A percentile compares a stretch with the other conserved stretches of the same genome.
These are phyloP conservation scores for Nephrotoma appendiculata DNA, from an alignment of 2,888 invertebrate genomes.

Conservation along the genomic window DNA sequence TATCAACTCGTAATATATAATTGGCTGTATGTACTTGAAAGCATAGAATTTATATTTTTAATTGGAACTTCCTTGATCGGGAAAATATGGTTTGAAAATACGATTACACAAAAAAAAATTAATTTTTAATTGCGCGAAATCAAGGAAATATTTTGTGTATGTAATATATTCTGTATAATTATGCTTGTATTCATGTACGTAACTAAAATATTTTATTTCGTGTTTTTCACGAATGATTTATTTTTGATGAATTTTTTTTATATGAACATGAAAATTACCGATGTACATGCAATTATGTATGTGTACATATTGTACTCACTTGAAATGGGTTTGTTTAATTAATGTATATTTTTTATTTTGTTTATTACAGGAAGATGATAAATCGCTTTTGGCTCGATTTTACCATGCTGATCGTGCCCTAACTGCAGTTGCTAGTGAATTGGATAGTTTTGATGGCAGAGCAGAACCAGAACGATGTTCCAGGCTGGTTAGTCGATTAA, in stretches of 20 bases:
- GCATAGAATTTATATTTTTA: not conserved
- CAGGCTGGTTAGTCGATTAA: conserved; percentile 81
- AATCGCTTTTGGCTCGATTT: conserved; percentile 86
- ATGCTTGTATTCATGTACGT: too few relatives aligned
- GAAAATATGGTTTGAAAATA: not conserved
- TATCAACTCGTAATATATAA: not conserved
- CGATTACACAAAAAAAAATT: not conserved
- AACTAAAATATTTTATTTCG: not conserved
- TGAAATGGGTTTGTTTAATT: not conserved
- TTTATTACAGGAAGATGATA: conserved; percentile 71
- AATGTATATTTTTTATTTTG: conserved; percentile 6
- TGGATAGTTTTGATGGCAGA: conserved; percentile 98
- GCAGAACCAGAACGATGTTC: conserved; percentile 97
- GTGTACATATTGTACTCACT: not conserved
- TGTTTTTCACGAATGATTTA: not conserved
- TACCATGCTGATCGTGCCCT: conserved; percentile 96
- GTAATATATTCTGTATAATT: not conserved
- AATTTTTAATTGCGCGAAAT: not conserved
- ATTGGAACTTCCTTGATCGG: not conserved
- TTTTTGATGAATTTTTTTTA: not conserved
- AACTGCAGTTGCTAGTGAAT: conserved; percentile 85
- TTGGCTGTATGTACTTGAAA: not conserved
- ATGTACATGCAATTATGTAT: not conserved
- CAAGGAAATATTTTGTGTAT: not conserved
- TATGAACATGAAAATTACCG: not conserved